phyloP scores from a whole-genome alignment of 2,797 vertebrate genomes.

The Pogoniulus pusillus region DNA sequence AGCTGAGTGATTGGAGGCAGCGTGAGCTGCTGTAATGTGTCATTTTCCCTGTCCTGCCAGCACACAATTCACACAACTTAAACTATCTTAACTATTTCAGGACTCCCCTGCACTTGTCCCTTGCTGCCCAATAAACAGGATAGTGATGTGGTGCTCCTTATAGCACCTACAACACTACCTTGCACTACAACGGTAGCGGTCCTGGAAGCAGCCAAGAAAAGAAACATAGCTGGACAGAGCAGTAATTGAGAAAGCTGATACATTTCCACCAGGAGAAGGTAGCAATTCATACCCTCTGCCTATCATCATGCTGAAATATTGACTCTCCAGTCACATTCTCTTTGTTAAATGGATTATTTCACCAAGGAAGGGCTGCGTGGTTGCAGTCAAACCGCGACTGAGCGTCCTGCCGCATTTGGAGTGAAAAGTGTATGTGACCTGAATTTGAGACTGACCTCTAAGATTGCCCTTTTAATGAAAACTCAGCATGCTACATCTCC shows the following conservation, averaged over 20 bases:
- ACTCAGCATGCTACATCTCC: neutral
- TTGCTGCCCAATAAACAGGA: neutral
- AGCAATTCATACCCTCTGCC: slow-evolving; percentile 2
- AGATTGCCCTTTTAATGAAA: neutral
- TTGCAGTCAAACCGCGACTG: neutral
- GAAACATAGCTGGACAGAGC: neutral
- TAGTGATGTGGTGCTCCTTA: neutral
- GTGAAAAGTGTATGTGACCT: neutral
- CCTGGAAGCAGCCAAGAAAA: neutral
- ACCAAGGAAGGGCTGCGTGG: neutral
- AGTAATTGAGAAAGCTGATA: slow-evolving; percentile 14
- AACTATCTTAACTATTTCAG: neutral
- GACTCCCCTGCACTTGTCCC: neutral
- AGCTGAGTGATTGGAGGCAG: slow-evolving; percentile 13
- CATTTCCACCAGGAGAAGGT: slow-evolving; percentile 4
- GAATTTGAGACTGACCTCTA: neutral
- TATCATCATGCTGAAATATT: slow-evolving; percentile 2
- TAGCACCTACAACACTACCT: neutral
- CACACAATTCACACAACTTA: neutral
- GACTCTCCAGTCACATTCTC: slow-evolving; percentile 33
- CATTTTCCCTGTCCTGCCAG: slow-evolving; percentile 5
- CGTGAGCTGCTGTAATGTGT: neutral
- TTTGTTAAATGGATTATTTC: slow-evolving; percentile 28
- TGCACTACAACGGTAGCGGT: neutral
- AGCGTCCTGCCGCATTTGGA: neutral